Conservation (phyloP, 2,888 invertebrate species). For the Tipula unca region DNA sequence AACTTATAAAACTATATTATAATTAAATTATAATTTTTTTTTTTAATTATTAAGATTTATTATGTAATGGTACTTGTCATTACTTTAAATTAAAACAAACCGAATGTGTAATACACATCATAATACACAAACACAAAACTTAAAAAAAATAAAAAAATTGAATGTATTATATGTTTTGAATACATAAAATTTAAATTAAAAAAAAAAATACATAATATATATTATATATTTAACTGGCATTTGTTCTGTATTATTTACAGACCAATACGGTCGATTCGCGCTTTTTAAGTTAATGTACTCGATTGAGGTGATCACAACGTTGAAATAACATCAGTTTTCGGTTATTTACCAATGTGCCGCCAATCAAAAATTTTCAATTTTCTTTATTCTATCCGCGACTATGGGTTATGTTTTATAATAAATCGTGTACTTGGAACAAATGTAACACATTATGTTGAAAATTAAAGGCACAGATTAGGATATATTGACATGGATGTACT, state of each 20-base stretch:
- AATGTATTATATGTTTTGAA: not conserved
- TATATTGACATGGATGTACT: no score
- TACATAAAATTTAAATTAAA: not conserved
- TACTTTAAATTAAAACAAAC: not conserved
- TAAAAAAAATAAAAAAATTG: not conserved
- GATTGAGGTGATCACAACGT: no score
- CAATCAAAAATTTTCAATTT: no score
- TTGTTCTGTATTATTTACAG: not conserved
- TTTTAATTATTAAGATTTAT: not conserved
- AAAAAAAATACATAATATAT: not conserved
- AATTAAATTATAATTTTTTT: not conserved
- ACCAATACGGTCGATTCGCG: no score
- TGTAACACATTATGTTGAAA: no score
- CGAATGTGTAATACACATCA: not conserved
- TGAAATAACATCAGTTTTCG: no score
- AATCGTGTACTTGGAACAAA: no score
- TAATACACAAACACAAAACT: not conserved
- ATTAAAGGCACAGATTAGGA: no score
- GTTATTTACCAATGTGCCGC: no score
- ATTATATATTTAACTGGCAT: not conserved
- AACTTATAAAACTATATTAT: not conserved
- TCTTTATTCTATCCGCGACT: no score
- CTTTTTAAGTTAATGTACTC: no score
- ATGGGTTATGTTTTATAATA: no score
- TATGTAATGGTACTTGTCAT: not conserved